These are phyloP conservation scores for Formicarius rufipectus DNA, from an alignment of 2,113 vertebrate species.

Conservation along the genomic window DNA sequence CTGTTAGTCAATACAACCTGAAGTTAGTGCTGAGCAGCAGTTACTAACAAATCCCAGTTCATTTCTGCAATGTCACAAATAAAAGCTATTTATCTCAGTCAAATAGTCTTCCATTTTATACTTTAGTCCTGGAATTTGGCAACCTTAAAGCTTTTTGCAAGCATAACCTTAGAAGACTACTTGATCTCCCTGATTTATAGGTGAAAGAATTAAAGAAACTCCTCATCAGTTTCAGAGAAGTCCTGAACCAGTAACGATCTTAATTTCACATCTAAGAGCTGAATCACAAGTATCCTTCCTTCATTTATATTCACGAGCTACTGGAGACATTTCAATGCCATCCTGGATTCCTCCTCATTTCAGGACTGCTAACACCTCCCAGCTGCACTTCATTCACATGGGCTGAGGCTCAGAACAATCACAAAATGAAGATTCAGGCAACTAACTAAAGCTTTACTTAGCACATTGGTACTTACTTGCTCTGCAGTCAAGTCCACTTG, in stretches of 20 bases:
- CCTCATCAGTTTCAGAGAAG: neutral
- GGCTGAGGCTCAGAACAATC: neutral
- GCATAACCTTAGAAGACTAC: neutral
- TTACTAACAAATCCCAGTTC: neutral
- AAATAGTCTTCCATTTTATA: neutral
- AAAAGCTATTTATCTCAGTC: neutral
- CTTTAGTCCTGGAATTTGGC: neutral
- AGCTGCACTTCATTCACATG: neutral
- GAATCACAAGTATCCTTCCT: neutral
- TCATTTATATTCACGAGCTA: neutral
- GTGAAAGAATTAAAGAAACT: neutral
- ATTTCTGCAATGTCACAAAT: neutral
- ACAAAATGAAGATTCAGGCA: neutral
- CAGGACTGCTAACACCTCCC: neutral
- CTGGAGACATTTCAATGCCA: neutral
- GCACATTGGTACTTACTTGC: neutral
- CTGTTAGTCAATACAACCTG: neutral
- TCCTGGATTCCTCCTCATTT: neutral
- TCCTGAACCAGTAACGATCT: neutral
- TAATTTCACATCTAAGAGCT: neutral
- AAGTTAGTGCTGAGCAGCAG: neutral
- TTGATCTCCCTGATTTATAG: neutral
- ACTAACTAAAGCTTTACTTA: neutral
- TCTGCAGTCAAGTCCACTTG: neutral
- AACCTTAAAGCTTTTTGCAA: neutral